Evolutionary conservation across 2,888 invertebrate genomes (phyloP), one percentile per base, ranked within the genome.

Genomic region (Branchipolynoe longqiensis): DNA sequence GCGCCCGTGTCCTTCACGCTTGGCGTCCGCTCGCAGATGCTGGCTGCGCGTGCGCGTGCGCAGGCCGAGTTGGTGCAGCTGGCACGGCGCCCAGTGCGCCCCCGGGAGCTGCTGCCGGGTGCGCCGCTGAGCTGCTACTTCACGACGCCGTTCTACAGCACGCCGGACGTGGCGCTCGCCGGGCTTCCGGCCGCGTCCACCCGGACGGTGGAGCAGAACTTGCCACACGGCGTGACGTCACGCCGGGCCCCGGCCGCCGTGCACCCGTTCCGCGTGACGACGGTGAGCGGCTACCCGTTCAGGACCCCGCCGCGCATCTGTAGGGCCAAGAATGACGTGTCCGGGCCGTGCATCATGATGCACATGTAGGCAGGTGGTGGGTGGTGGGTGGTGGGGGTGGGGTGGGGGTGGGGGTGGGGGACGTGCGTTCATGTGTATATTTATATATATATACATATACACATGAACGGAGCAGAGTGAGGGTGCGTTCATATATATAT

Each of bases 141-240:
- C n/a, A n/a, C 28, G 41, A 73, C 40, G 14, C 22, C 25, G 22
- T 73, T 73, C 73, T 73, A 73, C 73, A 25, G 25, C 22, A 73
- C 73, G 38, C 73, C 73, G 25, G 73, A 73, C 38, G 73, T 73
- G 22, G 73, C 73, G 12, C 25, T 73, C 36, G 73, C 28, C 38
- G 73, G 73, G 1, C 14, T 22, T 2, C 73, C 73, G 6, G 3
- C 38, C 1, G 73, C 73, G 18, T 38, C 73, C 25, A 41, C 41
- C 1, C 31, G 73, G 3, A 73, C 73, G 25, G 73, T 73, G 73
- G 73, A 33, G 18, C 38, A 38, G 36, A 73, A 73, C 18, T 18
- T 73, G 1, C 40, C 73, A 1, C 62, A 31, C 1, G 62, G 62
- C 28, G 25, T 31, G 3, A 62, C 62, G 28, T 14, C 31, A 4